Conservation (phyloP, 1,140 invertebrate genomes). For the Armadillidium nasatum region DNA sequence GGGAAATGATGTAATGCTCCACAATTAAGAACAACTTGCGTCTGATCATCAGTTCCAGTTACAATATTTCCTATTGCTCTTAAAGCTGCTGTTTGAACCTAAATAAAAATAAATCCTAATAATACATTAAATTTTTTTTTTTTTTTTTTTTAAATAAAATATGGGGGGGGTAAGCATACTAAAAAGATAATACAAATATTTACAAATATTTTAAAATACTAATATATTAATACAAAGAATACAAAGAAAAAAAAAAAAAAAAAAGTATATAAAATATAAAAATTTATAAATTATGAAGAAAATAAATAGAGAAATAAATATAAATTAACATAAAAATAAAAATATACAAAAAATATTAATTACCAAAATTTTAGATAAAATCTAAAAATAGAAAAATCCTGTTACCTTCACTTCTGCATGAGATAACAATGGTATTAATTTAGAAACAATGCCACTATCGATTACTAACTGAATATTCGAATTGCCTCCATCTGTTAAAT, state of each 20-base stretch:
- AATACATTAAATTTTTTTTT: neutral
- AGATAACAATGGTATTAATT: constrained; percentile 87
- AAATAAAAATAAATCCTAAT: too few species aligned
- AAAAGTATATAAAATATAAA: too few species aligned
- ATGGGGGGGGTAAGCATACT: neutral
- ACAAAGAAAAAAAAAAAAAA: too few species aligned
- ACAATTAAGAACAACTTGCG: constrained; percentile 87
- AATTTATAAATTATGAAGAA: neutral
- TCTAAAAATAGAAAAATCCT: neutral
- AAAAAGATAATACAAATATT: neutral
- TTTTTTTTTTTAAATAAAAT: neutral
- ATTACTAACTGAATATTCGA: constrained; percentile 99
- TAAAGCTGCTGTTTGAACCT: constrained; percentile 88
- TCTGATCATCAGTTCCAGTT: constrained; percentile 97
- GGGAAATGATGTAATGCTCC: constrained; percentile 90
- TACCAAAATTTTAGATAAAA: neutral
- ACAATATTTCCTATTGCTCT: constrained; percentile 98
- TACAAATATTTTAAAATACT: neutral
- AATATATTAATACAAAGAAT: too few species aligned
- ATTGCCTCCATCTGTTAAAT: constrained; percentile 96
- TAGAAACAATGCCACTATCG: constrained; percentile 89
- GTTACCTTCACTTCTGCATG: constrained; percentile 90
- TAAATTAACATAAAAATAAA: neutral
- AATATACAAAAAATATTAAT: neutral
- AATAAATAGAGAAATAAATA: neutral